Base-by-base conservation (phyloP, 2,113 vertebrate genomes). In the Ptilonorhynchus violaceus region DNA sequence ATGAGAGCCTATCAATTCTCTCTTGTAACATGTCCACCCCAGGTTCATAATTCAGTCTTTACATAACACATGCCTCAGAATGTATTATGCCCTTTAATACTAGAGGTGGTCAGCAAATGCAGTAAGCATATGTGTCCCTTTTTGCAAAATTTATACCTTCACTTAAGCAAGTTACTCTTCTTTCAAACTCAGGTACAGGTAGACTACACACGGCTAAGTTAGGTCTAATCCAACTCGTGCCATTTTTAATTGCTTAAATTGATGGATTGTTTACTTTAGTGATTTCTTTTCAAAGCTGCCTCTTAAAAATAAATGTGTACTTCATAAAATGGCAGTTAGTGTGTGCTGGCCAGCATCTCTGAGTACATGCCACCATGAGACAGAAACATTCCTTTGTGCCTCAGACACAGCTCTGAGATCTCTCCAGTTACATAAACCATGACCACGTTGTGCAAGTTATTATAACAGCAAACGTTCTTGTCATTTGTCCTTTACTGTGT, bases 331-430 rank as follows among this genome's bases (percentile, higher is more conserved):
- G 64, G 42, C 66, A 55, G 39, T 53, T 41, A 64, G n/a, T 41
- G 23, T 28, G 9, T 16, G 55, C 63, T 63, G 42, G 24, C 17
- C 37, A 41, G 59, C 28, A 46, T 6, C 23, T 27, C 39, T 11
- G 3, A 91, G 60, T 23, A 86, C 1, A 3, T 25, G 44, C 15
- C 28, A 80, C 27, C 0, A 0, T 14, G 24, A 74, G n/a, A 58
- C 7, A 87, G 37, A 59, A 84, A 66, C 4, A 6, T 42, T 67
- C 49, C 23, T 67, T 47, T 67, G 59, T 24, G 27, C 50, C 77
- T 63, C 52, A 66, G 42, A 66, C 53, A 56, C 5, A 42, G 10
- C 50, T 72, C 35, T 22, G 55, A 59, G 44, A 8, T 77, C 19
- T 77, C 19, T n/a, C 13, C 33, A 24, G 24, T 81, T 59, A 84